These are phyloP conservation scores for Cosmopolites sordidus DNA, from an alignment of 2,888 invertebrate species.

Conservation along the genomic window DNA sequence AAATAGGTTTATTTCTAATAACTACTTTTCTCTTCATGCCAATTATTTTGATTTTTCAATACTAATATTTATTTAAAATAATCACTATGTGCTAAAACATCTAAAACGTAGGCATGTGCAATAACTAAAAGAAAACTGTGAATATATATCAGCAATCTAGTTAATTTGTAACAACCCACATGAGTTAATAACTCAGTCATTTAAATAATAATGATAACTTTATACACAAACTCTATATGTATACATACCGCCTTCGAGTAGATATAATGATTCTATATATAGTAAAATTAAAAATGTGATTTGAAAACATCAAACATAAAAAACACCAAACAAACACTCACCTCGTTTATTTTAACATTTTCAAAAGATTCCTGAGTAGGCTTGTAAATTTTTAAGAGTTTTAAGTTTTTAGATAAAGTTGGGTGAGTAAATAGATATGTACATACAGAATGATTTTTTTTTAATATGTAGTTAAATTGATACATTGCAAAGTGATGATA, in stretches of 20 bases:
- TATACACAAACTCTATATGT: neutral
- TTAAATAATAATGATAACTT: too few relatives aligned
- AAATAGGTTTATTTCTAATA: neutral
- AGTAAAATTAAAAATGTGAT: neutral
- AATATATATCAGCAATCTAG: too few relatives aligned
- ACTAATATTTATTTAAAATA: neutral
- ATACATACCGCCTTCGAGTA: neutral
- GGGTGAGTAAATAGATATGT: neutral
- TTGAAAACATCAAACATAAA: constrained; percentile 9
- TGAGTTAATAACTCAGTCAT: too few relatives aligned
- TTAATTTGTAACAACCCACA: too few relatives aligned
- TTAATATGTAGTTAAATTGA: neutral
- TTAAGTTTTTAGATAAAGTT: constrained; percentile 20
- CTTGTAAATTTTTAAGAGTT: constrained; percentile 36
- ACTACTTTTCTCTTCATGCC: neutral
- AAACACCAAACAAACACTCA: constrained; percentile 29
- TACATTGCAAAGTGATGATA: too few relatives aligned
- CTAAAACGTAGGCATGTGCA: too few relatives aligned
- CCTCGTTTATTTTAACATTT: constrained; percentile 32
- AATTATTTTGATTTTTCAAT: neutral
- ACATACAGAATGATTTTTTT: neutral
- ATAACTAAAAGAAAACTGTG: too few relatives aligned
- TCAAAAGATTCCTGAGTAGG: constrained; percentile 32
- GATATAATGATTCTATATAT: neutral
- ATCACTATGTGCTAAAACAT: too few relatives aligned